Conservation (phyloP, 1,140 invertebrate species). For the Papilio xuthus region DNA sequence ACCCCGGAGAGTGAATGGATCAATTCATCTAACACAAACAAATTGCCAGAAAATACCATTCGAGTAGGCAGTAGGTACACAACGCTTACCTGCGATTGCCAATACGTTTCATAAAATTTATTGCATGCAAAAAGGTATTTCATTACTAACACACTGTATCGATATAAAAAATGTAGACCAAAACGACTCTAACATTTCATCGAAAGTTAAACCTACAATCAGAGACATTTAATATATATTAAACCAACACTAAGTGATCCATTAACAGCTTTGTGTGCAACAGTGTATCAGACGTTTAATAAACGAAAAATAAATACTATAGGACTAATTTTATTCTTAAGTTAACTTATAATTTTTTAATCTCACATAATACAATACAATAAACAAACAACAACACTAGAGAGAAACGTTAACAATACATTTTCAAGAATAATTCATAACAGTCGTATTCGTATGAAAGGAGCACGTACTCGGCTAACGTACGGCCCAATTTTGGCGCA, state of each 20-base stretch:
- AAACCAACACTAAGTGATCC: too few species aligned
- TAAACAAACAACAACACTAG: conserved; percentile 64
- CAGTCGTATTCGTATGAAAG: conserved; percentile 70
- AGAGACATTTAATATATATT: neutral
- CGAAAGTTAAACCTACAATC: neutral
- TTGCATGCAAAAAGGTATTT: conserved; percentile 7
- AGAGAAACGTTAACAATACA: conserved; percentile 73
- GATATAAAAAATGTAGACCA: neutral
- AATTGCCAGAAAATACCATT: conserved; percentile 21
- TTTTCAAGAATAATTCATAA: conserved; percentile 77
- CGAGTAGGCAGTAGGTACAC: neutral
- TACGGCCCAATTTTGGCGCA: conserved; percentile 75
- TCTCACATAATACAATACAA: conserved; percentile 47
- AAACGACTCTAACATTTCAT: neutral
- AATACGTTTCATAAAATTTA: conserved; percentile 23
- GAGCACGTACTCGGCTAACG: conserved; percentile 67
- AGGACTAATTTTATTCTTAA: neutral
- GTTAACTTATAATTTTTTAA: neutral
- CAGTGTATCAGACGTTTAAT: neutral
- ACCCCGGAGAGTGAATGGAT: neutral
- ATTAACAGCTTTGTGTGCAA: neutral
- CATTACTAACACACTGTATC: neutral
- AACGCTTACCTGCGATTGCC: neutral
- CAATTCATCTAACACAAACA: conserved; percentile 16
- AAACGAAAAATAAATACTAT: neutral